Conservation (phyloP, 2,113 vertebrate genomes). For the Cyrtonyx montezumae region DNA sequence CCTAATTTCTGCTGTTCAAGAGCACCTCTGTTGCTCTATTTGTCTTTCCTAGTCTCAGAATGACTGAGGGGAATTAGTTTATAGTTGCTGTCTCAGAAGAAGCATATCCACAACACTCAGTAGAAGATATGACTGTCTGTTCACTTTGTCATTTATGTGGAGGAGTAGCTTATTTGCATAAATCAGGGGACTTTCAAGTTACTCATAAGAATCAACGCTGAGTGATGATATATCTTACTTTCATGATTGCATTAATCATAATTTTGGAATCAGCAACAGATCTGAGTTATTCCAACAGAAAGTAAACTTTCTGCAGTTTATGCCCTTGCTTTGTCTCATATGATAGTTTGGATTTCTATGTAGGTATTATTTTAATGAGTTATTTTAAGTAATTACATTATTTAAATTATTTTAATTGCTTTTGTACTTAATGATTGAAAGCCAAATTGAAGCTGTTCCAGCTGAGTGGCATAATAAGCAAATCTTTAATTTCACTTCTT, state of each 20-base stretch:
- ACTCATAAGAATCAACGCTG: background rate
- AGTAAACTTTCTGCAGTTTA: background rate
- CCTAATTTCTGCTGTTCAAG: background rate
- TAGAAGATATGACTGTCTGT: background rate
- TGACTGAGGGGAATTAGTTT: background rate
- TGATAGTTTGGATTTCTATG: background rate
- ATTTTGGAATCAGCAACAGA: background rate
- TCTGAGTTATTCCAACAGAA: background rate
- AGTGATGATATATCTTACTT: background rate
- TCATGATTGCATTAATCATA: fast-evolving
- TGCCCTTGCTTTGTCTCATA: background rate
- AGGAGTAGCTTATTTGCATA: background rate
- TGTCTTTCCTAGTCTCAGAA: background rate
- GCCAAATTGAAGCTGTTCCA: background rate
- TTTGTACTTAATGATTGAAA: background rate
- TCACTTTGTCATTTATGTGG: background rate
- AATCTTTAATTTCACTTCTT: background rate
- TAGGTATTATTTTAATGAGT: background rate
- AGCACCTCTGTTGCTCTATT: fast-evolving
- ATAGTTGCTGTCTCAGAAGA: background rate
- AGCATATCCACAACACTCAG: background rate
- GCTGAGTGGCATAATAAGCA: background rate
- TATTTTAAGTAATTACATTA: background rate
- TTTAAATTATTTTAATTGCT: background rate
- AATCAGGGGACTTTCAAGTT: background rate